A percentile compares a stretch with the other conserved stretches of the same genome.
Conservation (phyloP, 2,888 invertebrate genomes). For the Xanthia togata region DNA sequence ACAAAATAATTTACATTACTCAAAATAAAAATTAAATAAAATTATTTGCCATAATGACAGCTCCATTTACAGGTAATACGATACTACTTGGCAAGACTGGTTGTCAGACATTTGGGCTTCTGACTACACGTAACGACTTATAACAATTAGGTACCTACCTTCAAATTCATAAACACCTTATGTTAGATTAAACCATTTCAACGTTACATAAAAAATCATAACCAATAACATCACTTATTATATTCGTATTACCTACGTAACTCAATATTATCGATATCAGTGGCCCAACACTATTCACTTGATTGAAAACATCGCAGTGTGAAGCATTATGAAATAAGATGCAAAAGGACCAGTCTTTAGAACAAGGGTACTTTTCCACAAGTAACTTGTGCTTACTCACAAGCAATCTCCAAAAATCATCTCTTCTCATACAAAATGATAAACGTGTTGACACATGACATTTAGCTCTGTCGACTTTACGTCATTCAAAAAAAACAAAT, state of each 20-base stretch:
- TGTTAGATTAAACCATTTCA: neutral
- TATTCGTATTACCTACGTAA: neutral
- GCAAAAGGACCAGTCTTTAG: constrained; percentile 22
- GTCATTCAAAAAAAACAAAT: no score
- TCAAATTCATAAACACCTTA: neutral
- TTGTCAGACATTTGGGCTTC: neutral
- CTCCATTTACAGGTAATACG: neutral
- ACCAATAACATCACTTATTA: neutral
- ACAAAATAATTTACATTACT: no score
- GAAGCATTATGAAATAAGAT: neutral
- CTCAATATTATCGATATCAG: constrained; percentile 45
- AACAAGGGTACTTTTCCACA: neutral
- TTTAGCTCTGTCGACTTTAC: no score
- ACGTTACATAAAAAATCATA: neutral
- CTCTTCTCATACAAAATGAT: no score
- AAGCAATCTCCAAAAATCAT: no score
- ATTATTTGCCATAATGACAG: no score
- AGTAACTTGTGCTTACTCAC: no score
- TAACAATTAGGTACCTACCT: neutral
- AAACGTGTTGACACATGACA: no score
- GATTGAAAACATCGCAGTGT: constrained; percentile 39
- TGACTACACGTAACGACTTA: neutral
- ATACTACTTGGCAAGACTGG: neutral
- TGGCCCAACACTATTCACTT: constrained; percentile 43
- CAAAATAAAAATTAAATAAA: no score